These are phyloP conservation scores for Tragelaphus oryx DNA, from an alignment of 2,797 vertebrate genomes.

Conservation along the genomic window DNA sequence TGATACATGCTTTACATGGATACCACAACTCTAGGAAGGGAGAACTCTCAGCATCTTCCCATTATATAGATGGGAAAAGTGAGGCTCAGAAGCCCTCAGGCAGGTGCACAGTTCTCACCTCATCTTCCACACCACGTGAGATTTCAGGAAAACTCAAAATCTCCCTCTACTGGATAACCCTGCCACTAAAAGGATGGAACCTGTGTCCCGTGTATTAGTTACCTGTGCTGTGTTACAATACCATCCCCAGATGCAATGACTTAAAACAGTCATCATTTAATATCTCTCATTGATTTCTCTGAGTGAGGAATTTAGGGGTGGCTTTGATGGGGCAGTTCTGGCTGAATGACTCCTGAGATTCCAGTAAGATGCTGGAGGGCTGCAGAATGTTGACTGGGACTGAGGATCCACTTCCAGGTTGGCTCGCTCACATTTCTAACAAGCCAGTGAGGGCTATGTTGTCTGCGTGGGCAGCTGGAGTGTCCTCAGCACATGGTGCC, in stretches of 20 bases:
- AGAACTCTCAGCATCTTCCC: too few relatives aligned
- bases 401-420: neutral
- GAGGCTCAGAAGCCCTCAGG: neutral
- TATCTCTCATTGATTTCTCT: neutral
- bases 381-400: neutral
- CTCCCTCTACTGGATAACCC: neutral
- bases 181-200: neutral
- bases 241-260: neutral
- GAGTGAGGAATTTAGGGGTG: neutral
- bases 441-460: neutral
- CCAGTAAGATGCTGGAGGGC: neutral
- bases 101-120: neutral
- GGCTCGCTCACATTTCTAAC: neutral
- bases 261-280: neutral
- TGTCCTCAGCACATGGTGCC: neutral
- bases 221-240: neutral
- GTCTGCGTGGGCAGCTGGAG: neutral
- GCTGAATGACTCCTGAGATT: neutral
- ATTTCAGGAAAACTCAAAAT: neutral
- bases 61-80: neutral
- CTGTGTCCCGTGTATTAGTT: neutral
- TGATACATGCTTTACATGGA: rapidly evolving
- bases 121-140: neutral
- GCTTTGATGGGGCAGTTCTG: neutral
- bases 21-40: neutral